Base-by-base conservation (phyloP, 2,113 vertebrate species). In the Marmota flaviventris region DNA sequence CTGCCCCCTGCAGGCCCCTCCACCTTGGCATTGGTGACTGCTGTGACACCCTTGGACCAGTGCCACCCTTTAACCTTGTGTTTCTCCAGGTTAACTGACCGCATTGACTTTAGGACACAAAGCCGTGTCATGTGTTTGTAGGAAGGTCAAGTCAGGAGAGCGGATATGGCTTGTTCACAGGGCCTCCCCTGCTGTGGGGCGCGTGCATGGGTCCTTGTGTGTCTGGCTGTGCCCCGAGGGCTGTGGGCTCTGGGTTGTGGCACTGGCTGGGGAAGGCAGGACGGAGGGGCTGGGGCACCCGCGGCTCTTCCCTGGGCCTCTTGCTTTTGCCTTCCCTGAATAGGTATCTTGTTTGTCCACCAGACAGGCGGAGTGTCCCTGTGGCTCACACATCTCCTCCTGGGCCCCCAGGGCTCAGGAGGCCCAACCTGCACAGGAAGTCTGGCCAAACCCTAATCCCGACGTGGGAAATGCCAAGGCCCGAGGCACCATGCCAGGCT, bases 381-480 rank as follows among this genome's bases (percentile, higher is more conserved):
- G 4, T 75, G 93, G 39, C 73, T 65, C 1, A 29, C 29, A 48
- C 48, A 27, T 85, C 77, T 88, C 65, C 45, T 37, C 20, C 20
- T 39, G 20, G 27, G 18, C 85, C 81, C 34, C 27, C 72, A 34
- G 76, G 77, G 53, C 85, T 93, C 85, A 85, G 77, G 67, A 83
- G 89, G 77, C 69, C 69, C 73, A 61, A 85, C 39, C 77, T 92
- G 89, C 39, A 77, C 95, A 96, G 97, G 97, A 96, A 94, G 73
- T 93, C 88, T 95, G 91, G 39, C 81, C 25, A 27, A 73, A 42
- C 84, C 85, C 37, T 73, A 88, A 89, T 78, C 78, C 12, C 37
- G 2, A 24, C 4, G 0, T 73, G 91, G 63, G 69, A 95, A 70
- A 78, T 69, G 91, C 93, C 91, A 96, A 96, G 72, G 51, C 78